Base-by-base conservation (phyloP, 1,140 invertebrate genomes). In the Helicoverpa armigera region DNA sequence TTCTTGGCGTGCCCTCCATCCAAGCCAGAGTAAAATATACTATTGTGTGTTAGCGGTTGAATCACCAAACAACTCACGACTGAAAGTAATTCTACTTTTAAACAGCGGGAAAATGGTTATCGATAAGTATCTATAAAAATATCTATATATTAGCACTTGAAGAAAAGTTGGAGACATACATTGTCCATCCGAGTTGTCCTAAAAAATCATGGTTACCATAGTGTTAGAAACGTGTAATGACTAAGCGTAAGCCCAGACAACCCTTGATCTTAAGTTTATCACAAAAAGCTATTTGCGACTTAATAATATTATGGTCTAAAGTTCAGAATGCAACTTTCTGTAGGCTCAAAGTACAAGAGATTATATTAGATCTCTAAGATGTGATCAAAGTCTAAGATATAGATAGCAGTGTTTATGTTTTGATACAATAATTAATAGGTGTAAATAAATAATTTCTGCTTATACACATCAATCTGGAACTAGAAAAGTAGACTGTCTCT, bases 241-340 rank as follows among this genome's bases (percentile, higher is more conserved):
- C 56, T 60, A 56, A 12, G 56, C 29, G 13, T 2, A 60, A 60
- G 11, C 23, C 18, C 56, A 60, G 16, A 18, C 18, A 9, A 60
- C 56, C 56, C 56, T 60, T 60, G 56, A 60, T 29, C 56, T 60
- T 60, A 16, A 29, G 10, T 23, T 29, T 60, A 60, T 60, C 56
- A 16, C 23, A 1, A 11, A 2, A 60, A 60, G 18, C 29, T 60
- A 60, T 60, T 60, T 60, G 56, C 18, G 56, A 60, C 10, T 29
- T 10, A 58, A 7, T 58, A 23, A 7, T 58, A 18, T 18, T 58
- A 58, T 60, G 23, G 4, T 58, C 54, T 58, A 18, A 18, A 16
- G 11, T 7, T 16, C 9, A 3, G 3, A 60, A 18, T 29, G 13
- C 58, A 60, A 29, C 18, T 60, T 60, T 60, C 58, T 60, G 18